Base-by-base conservation (phyloP, 2,797 vertebrate species). In the Cuniculus paca region DNA sequence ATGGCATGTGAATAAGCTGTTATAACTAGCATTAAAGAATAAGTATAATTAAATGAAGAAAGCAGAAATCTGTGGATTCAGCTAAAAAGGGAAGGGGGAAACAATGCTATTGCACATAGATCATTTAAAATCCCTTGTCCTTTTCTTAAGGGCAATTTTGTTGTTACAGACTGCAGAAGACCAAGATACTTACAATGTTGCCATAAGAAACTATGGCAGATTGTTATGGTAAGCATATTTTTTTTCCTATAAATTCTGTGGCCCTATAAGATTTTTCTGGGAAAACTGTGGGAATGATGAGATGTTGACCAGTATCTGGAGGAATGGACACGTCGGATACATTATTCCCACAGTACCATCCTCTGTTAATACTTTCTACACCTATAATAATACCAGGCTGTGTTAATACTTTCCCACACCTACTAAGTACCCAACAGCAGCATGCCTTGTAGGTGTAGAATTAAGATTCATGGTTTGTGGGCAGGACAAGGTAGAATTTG, bases 161-260 rank as follows among this genome's bases (percentile, higher is more conserved):
- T 97, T 99, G 88, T 98, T 99, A 92, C 98, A 98, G 97, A 98
- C 98, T 89, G 97, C 58, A 9, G 98, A 98, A 91, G 98, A 98
- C 63, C 95, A 97, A 92, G 99, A 99, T n/a, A 97, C 98, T 93
- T 98, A 99, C 74, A 97, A 98, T 52, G 98, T 97, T 97, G 98
- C 99, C 97, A 94, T 99, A 82, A 99, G 99, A 96, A 98, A 99
- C 98, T 99, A 99, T 50, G 99, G 99, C 78, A 99, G 99, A 82
- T 98, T 99, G 58, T 98, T 99, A 75, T 99, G 99, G 99, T 99
- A 99, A 98, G 98, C 88, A 24, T 79, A 4, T 54, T 54, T 36
- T 95, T 91, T 65, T 24, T 31, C 31, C 70, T 52, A n/a, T 58
- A 88, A 82, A 54, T 91, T 94, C 50, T 78, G 1, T 85, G 78